These are phyloP conservation scores for Drosophila helvetica DNA, from an alignment of 2,888 invertebrate genomes.

Conservation along the genomic window DNA sequence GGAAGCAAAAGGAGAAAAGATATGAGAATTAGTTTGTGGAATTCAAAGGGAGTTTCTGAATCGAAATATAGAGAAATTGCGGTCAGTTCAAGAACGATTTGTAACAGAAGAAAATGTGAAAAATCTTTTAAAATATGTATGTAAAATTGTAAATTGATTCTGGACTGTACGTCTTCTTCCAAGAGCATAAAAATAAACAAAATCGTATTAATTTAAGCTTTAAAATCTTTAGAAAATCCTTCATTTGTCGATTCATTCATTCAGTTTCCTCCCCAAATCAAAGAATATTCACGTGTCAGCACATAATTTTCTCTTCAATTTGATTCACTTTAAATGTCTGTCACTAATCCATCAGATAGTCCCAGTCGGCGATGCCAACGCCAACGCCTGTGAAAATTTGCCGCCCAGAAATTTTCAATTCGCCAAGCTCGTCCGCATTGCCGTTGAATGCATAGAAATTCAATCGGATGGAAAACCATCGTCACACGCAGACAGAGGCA, in stretches of 20 bases:
- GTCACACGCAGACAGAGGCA: conserved; percentile 18
- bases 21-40: neutral
- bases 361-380: neutral
- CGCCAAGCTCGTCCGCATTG: conserved; percentile 16
- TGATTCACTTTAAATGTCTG: conserved; percentile 35
- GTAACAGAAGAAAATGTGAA: neutral
- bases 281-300: neutral
- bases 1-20: conserved; percentile 1
- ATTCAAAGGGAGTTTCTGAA: neutral
- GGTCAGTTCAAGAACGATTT: neutral
- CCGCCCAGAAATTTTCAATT: conserved; percentile 40
- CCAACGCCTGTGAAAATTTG: conserved; percentile 2
- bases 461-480: conserved; percentile 37
- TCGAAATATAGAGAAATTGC: no score
- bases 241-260: neutral
- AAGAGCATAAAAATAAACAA: no score
- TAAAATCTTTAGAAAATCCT: neutral
- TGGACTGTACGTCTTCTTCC: no score
- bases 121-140: no score
- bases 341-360: conserved; percentile 43
- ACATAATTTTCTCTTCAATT: conserved; percentile 33
- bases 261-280: neutral
- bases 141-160: no score
- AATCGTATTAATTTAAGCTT: no score
- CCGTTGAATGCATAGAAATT: conserved; percentile 39